A percentile compares a stretch with the other conserved stretches of the same genome.
Conservation (phyloP, 2,797 vertebrate species). For the Taenioides sp. region DNA sequence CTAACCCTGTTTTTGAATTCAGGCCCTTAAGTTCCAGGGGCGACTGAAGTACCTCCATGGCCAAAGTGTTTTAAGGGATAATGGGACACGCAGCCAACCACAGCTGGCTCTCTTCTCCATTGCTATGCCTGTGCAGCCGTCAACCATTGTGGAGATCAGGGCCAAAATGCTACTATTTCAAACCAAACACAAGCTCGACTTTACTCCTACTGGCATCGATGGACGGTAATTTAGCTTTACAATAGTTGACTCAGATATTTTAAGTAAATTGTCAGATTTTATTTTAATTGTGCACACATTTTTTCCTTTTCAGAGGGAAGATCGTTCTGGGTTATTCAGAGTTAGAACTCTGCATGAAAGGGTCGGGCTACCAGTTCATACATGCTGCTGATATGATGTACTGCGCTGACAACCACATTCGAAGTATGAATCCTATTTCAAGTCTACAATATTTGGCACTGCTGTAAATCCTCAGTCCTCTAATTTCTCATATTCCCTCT, state of each 20-base stretch:
- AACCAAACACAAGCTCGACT: constrained; percentile 87
- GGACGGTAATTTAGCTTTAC: constrained; percentile 66
- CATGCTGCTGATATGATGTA: constrained; percentile 84
- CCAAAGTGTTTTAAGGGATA: constrained; percentile 62
- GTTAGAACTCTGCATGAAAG: constrained; percentile 76
- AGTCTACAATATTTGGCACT: not conserved
- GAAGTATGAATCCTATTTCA: constrained; percentile 68
- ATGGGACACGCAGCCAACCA: constrained; percentile 46
- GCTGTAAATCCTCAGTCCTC: not conserved
- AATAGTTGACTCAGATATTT: not conserved
- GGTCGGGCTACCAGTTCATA: constrained; percentile 83
- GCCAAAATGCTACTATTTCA: constrained; percentile 82
- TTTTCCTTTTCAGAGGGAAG: constrained; percentile 66
- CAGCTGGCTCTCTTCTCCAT: constrained; percentile 81
- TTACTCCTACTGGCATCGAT: constrained; percentile 80
- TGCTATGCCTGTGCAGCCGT: constrained; percentile 76
- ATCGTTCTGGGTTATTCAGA: constrained; percentile 80
- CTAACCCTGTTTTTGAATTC: not conserved
- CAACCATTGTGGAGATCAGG: constrained; percentile 82
- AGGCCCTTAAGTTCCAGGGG: constrained; percentile 84
- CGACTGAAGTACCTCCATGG: constrained; percentile 81
- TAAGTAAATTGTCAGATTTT: not conserved
- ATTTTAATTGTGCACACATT: not conserved
- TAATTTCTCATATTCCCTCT: not conserved
- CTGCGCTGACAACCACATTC: constrained; percentile 79